A percentile compares a stretch with the other conserved stretches of the same genome.
These are phyloP conservation scores for Heliothis virescens DNA, from an alignment of 1,140 invertebrate genomes.

Conservation along the genomic window DNA sequence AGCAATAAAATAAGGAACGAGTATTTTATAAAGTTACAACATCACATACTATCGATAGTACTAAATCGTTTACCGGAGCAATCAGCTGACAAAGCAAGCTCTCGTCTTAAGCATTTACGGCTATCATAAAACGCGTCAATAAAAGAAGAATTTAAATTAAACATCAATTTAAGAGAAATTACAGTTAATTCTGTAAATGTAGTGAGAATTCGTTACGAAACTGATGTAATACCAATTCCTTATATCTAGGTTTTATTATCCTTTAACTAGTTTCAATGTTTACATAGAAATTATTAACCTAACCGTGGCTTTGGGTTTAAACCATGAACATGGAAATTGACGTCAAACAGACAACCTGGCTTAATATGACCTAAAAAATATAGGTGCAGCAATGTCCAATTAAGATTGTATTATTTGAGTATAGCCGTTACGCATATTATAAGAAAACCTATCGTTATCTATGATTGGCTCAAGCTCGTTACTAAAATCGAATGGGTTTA, in stretches of 20 bases:
- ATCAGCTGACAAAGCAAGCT: conserved; percentile 13
- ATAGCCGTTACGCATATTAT: no score
- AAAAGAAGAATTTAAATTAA: conserved; percentile 27
- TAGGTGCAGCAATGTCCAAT: no score
- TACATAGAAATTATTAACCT: no score
- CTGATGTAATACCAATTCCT: neutral
- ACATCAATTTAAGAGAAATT: neutral
- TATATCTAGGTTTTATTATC: neutral
- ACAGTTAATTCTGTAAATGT: neutral
- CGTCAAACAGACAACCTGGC: no score
- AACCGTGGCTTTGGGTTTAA: no score
- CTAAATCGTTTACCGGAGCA: neutral
- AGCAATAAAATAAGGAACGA: no score
- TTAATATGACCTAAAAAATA: no score
- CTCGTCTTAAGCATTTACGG: neutral
- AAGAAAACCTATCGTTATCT: no score
- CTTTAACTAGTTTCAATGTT: neutral
- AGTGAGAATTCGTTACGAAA: neutral
- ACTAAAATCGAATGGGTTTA: no score
- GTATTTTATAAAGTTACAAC: neutral
- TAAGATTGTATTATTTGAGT: no score
- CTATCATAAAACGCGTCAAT: conserved; percentile 8
- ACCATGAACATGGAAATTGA: no score
- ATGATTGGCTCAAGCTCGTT: no score
- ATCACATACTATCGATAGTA: neutral